Base-by-base conservation (phyloP, 1,140 invertebrate genomes). In the Ruditapes philippinarum region DNA sequence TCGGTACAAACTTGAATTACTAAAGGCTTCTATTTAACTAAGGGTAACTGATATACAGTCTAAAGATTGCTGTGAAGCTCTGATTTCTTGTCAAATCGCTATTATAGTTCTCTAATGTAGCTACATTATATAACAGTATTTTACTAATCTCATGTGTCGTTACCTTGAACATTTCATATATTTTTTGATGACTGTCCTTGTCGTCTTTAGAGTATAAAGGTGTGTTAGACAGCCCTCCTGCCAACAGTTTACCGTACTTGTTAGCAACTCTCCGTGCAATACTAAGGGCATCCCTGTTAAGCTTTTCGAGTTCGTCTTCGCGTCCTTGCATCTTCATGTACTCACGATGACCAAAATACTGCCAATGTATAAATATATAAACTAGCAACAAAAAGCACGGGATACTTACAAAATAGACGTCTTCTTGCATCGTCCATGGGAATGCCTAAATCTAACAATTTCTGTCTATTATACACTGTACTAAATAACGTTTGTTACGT, bases 281-380 rank as follows among this genome's bases (percentile, higher is more conserved):
- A 22, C 90, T 86, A 36, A 95, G 74, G 17, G 95, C 94, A 31
- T 74, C 87, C 36, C 78, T 87, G 90, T 95, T 95, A 12, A 95
- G 45, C 62, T 85, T 90, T 79, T 95, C 95, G 0, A 94, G 78
- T 1, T 95, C 94, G 25, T 91, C 82, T 74, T 95, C 94, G 33
- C 93, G 86, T 12, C 94, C 95, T 28, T 93, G 90, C 2, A 87
- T 40, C n/a, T 81, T 82, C 14, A 95, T 83, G 54, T 94, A 94
- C 54, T 94, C 91, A 22, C 94, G 83, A 73, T 95, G 92, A 2
- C 84, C 95, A 88, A 94, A 95, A 84, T 95, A 95, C 94, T 95
- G 76, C 31, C 31, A 25, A 31, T 25, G 22, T 22, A 25, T 5
- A 62, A 62, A 9, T 31, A 5, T 9, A 62, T 7, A 62, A 9